These are phyloP conservation scores for Helicoverpa assulta DNA, from an alignment of 2,888 invertebrate genomes.

Conservation along the genomic window DNA sequence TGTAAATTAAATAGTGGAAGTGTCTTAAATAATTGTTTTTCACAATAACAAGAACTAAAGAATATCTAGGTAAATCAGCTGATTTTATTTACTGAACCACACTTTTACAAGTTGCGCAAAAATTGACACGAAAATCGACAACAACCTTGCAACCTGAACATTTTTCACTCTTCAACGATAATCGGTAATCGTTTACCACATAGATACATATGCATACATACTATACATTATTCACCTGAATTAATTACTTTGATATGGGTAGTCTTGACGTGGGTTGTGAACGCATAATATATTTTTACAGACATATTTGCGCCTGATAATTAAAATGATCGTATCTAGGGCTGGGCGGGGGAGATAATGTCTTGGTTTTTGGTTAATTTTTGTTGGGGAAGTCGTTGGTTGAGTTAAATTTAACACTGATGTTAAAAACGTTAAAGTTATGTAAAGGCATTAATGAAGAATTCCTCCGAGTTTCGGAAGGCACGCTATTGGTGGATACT, in stretches of 20 bases:
- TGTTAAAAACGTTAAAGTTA: background rate
- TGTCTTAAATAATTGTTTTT: too few relatives aligned
- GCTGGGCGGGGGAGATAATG: conserved; percentile 53
- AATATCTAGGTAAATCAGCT: too few relatives aligned
- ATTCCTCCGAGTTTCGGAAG: too few relatives aligned
- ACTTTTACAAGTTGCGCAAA: too few relatives aligned
- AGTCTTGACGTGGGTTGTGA: conserved; percentile 71
- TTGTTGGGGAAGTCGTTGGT: background rate
- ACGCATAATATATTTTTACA: conserved; percentile 61
- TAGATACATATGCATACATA: background rate
- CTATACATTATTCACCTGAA: conserved; percentile 51
- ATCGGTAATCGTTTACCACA: conserved; percentile 19
- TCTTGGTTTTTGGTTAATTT: conserved; percentile 2
- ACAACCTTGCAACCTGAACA: background rate
- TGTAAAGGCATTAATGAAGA: too few relatives aligned
- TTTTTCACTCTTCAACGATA: conserved; percentile 21
- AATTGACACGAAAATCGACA: too few relatives aligned
- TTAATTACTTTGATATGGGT: conserved; percentile 66
- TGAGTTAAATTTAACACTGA: too few relatives aligned
- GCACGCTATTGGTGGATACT: too few relatives aligned
- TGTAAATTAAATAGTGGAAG: too few relatives aligned
- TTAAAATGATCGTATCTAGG: conserved; percentile 62
- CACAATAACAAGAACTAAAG: too few relatives aligned
- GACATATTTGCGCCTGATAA: conserved; percentile 55
- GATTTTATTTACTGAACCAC: too few relatives aligned